Conservation (phyloP, 2,888 invertebrate genomes). For the Chaitophorus viminalis region DNA sequence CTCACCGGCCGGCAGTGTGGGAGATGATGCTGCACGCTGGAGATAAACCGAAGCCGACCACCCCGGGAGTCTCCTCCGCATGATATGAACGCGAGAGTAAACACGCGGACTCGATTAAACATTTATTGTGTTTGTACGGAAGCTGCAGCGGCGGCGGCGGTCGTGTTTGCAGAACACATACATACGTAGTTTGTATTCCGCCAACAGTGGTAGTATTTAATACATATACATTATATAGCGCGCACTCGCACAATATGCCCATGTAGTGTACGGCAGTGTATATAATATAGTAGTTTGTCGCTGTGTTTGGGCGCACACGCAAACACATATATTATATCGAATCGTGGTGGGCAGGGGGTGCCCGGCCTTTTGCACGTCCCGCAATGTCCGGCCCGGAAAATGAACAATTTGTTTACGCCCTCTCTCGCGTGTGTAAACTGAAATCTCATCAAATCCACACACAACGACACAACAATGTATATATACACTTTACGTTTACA, state of each 20-base stretch:
- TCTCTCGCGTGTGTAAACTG: neutral
- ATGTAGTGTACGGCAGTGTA: too few relatives aligned
- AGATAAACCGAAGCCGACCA: neutral
- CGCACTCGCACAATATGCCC: too few relatives aligned
- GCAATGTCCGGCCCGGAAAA: slow-evolving; percentile 57
- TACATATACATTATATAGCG: neutral
- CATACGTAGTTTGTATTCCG: neutral
- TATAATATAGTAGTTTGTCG: too few relatives aligned
- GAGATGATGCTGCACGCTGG: neutral
- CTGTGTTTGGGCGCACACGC: too few relatives aligned
- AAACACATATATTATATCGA: neutral
- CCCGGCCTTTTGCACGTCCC: slow-evolving; percentile 40
- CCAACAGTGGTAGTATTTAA: neutral
- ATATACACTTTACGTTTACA: neutral
- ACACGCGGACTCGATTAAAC: slow-evolving; percentile 58
- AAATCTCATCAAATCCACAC: slow-evolving; percentile 41
- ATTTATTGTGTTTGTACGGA: slow-evolving; percentile 60
- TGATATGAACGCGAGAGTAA: slow-evolving; percentile 40
- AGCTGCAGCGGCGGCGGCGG: slow-evolving; percentile 24
- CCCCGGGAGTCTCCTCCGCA: slow-evolving; percentile 6
- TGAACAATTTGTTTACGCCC: slow-evolving; percentile 49
- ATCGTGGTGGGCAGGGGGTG: too few relatives aligned
- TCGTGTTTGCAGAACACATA: slow-evolving; percentile 35
- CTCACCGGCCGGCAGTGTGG: neutral
- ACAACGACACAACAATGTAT: neutral